Conservation (phyloP, 2,113 vertebrate species). For the Anarhynchus alexandrinus region DNA sequence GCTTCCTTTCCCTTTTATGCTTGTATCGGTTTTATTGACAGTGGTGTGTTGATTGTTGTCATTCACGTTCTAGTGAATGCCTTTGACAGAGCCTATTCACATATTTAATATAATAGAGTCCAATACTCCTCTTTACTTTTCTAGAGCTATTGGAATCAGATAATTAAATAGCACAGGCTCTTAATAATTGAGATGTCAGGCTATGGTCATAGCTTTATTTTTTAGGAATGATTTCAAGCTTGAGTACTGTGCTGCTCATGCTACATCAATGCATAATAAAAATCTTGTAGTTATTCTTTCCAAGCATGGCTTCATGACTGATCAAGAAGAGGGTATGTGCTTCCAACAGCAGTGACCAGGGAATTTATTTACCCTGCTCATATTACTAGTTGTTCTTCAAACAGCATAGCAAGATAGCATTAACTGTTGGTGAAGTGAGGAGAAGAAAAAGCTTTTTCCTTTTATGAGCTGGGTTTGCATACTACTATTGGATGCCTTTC, state of each 20-base stretch:
- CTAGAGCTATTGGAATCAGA: background rate
- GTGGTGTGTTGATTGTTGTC: background rate
- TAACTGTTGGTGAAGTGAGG: background rate
- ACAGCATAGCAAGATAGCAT: background rate
- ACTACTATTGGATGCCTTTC: background rate
- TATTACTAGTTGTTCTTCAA: background rate
- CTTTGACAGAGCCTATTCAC: background rate
- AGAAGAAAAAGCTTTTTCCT: background rate
- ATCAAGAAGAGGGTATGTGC: background rate
- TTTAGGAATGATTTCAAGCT: background rate
- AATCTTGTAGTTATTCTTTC: background rate
- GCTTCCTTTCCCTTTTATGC: background rate
- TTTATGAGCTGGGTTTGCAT: background rate
- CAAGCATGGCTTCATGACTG: background rate
- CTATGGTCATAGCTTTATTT: background rate
- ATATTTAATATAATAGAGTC: background rate
- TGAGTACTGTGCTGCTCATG: fast-evolving
- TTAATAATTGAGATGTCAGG: background rate
- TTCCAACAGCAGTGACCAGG: background rate
- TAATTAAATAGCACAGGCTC: background rate
- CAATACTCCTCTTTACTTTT: background rate
- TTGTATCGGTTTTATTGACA: background rate
- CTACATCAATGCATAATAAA: background rate
- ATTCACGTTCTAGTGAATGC: background rate
- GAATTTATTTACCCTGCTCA: background rate